phyloP scores from a whole-genome alignment of 2,888 invertebrate species.

The Brachyptera risi region DNA sequence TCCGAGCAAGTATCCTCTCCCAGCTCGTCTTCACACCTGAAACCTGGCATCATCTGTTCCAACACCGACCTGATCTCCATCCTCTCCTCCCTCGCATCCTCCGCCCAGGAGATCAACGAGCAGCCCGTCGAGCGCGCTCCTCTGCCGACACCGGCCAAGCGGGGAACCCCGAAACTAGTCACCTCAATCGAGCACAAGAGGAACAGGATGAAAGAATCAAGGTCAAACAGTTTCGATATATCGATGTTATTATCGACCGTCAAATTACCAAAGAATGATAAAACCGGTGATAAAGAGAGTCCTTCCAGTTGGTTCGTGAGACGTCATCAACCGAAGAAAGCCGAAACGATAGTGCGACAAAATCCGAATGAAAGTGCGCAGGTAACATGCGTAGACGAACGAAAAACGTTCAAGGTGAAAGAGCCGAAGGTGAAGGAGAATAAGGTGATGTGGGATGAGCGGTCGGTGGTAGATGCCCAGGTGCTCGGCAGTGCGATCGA shows the following conservation, averaged over 20 bases:
- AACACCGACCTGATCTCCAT: conserved; percentile 77
- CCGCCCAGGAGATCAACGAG: conserved; percentile 73
- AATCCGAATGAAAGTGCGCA: conserved; percentile 23
- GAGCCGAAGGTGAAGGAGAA: conserved; percentile 41
- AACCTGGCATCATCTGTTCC: conserved; percentile 68
- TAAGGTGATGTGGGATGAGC: conserved; percentile 69
- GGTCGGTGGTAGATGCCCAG: conserved; percentile 75
- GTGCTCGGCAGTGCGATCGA: conserved; percentile 80
- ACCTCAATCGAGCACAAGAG: conserved; percentile 48
- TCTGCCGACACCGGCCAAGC: conserved; percentile 27
- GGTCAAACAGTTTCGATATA: conserved; percentile 82
- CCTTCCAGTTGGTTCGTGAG: conserved; percentile 73
- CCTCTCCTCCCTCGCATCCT: conserved; percentile 72
- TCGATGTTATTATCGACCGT: conserved; percentile 61
- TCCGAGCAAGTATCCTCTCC: conserved; percentile 32
- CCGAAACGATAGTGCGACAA: conserved; percentile 41
- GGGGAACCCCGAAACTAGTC: neutral
- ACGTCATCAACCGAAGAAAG: conserved; percentile 68
- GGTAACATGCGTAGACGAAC: conserved; percentile 18
- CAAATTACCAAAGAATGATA: conserved; percentile 30
- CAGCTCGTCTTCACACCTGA: conserved; percentile 44
- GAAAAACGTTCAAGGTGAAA: conserved; percentile 43
- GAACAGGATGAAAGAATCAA: conserved; percentile 60
- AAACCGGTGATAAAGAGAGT: conserved; percentile 40
- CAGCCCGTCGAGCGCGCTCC: conserved; percentile 32